These are phyloP conservation scores for Sciurus niger DNA, from an alignment of 2,113 vertebrate genomes.

Conservation along the genomic window DNA sequence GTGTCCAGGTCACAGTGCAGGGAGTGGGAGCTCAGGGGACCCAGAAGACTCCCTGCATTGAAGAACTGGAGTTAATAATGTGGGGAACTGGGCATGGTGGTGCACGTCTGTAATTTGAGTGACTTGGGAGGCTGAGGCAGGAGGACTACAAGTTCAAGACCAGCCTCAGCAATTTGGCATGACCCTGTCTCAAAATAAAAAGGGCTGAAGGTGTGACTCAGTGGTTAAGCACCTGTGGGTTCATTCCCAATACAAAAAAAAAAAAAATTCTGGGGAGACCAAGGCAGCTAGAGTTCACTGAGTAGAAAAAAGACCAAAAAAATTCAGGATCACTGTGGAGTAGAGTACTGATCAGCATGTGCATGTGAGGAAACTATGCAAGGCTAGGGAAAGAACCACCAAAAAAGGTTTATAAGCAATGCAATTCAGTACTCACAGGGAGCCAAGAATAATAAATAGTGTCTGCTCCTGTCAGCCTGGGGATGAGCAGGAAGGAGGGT, in stretches of 20 bases:
- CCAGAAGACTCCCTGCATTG: neutral
- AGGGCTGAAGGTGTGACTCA: too few relatives aligned
- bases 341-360: neutral
- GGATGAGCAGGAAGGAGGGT: neutral
- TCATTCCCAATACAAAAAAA: too few relatives aligned
- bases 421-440: neutral
- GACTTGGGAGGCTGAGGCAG: too few relatives aligned
- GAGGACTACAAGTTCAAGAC: too few relatives aligned
- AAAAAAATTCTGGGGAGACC: neutral
- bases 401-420: neutral
- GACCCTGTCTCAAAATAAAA: too few relatives aligned
- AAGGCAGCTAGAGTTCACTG: neutral
- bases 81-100: neutral
- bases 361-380: neutral
- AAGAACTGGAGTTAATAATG: conserved; percentile 26
- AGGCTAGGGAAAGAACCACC: neutral
- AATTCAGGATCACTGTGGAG: neutral
- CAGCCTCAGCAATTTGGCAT: too few relatives aligned
- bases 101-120: too few relatives aligned
- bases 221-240: too few relatives aligned
- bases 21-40: neutral
- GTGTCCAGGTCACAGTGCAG: neutral
- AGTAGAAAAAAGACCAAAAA: neutral
- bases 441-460: neutral
- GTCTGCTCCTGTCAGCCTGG: neutral